These are phyloP conservation scores for Carassius gibelio DNA, from an alignment of 2,113 vertebrate genomes.

Conservation along the genomic window DNA sequence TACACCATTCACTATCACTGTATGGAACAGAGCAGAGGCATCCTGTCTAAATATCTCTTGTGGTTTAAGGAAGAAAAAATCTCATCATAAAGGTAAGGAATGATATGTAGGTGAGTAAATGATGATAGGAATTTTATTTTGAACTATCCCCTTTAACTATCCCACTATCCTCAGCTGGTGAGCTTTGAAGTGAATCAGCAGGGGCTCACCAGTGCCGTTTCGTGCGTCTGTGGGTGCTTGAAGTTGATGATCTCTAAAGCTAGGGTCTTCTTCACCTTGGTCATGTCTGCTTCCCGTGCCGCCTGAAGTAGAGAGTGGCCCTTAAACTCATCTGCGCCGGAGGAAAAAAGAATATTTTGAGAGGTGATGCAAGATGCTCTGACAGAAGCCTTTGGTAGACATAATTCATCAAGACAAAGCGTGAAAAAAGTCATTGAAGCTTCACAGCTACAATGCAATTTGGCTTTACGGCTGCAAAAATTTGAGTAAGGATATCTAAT, in stretches of 20 bases:
- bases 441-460: conserved; percentile 24
- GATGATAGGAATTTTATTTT: background rate
- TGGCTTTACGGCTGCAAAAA: background rate
- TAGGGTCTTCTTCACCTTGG: conserved; percentile 96
- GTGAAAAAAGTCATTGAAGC: conserved; percentile 21
- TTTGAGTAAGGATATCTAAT: background rate
- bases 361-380: conserved; percentile 12
- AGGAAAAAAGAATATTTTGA: conserved; percentile 37
- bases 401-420: conserved; percentile 45
- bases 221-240: conserved; percentile 96
- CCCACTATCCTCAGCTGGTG: background rate
- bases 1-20: background rate
- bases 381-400: conserved; percentile 45
- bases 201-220: conserved; percentile 90
- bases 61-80: background rate
- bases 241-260: conserved; percentile 99
- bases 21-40: background rate
- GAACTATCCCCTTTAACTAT: background rate
- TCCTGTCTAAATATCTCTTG: background rate
- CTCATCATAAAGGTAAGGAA: background rate
- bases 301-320: conserved; percentile 97
- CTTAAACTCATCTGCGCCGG: conserved; percentile 93
- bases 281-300: conserved; percentile 92
- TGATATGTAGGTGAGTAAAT: background rate
- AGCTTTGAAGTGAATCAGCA: conserved; percentile 3